phyloP scores from a whole-genome alignment of 2,888 invertebrate genomes.

The Rugalucina vietnamica region DNA sequence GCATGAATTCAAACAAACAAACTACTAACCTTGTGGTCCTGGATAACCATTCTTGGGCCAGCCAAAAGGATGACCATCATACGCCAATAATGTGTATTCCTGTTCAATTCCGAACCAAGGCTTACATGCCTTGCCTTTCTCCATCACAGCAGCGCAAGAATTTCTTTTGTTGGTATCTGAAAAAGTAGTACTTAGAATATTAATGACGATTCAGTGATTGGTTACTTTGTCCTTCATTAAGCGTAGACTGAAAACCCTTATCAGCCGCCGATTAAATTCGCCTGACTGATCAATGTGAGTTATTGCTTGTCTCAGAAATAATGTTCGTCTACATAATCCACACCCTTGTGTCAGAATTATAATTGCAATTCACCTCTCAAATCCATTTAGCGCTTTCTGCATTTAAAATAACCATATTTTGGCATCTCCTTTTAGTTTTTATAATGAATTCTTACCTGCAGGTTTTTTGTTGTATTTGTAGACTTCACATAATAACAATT shows the following conservation, averaged over 20 bases:
- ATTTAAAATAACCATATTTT: background rate
- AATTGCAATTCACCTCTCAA: too few species aligned
- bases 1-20: background rate
- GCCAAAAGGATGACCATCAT: constrained; percentile 81
- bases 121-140: constrained; percentile 80
- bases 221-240: background rate
- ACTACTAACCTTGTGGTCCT: constrained; percentile 78
- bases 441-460: constrained; percentile 86
- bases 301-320: too few species aligned
- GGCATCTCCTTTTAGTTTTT: background rate
- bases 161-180: constrained; percentile 84
- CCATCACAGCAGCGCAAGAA: constrained; percentile 84
- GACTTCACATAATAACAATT: constrained; percentile 94
- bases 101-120: constrained; percentile 86
- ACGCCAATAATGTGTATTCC: constrained; percentile 85
- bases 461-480: constrained; percentile 94
- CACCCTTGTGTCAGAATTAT: too few species aligned
- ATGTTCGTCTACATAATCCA: too few species aligned
- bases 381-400: background rate
- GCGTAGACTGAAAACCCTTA: too few species aligned
- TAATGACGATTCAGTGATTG: too few species aligned
- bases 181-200: constrained; percentile 5
- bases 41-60: constrained; percentile 83
- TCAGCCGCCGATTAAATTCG: too few species aligned
- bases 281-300: too few species aligned